phyloP scores from a whole-genome alignment of 2,888 invertebrate genomes.

The Sesia apiformis region DNA sequence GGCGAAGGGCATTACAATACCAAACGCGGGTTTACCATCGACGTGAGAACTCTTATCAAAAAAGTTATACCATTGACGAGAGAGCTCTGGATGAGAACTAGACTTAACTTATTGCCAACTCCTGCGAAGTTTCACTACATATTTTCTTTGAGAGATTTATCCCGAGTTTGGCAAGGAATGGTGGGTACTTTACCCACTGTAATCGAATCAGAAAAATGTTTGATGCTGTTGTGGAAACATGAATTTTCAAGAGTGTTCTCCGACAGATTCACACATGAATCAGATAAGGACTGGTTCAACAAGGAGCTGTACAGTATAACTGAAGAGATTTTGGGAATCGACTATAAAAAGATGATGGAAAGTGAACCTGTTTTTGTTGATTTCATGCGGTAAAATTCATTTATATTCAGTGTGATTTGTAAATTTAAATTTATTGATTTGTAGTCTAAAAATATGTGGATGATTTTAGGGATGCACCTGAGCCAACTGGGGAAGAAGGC shows the following conservation, averaged over 20 bases:
- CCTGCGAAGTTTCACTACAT: constrained; percentile 98
- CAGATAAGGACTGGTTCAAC: constrained; percentile 92
- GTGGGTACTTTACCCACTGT: constrained; percentile 93
- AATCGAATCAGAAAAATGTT: constrained; percentile 85
- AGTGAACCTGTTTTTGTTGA: constrained; percentile 92
- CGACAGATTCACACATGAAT: constrained; percentile 84
- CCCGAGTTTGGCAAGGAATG: constrained; percentile 98
- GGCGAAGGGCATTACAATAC: constrained; percentile 94
- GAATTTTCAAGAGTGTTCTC: constrained; percentile 90
- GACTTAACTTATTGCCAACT: constrained; percentile 89
- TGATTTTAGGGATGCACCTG: constrained; percentile 89
- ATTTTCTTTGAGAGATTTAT: constrained; percentile 94
- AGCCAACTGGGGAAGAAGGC: constrained; percentile 97
- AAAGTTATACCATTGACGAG: constrained; percentile 91
- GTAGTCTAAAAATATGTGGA: background rate
- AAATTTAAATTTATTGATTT: background rate
- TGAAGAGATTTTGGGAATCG: constrained; percentile 81
- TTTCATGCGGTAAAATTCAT: constrained; percentile 84
- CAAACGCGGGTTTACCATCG: constrained; percentile 89
- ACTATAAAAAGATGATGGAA: constrained; percentile 83
- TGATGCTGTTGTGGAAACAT: constrained; percentile 95
- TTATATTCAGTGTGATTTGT: background rate
- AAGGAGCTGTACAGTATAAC: constrained; percentile 81
- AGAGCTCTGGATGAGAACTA: constrained; percentile 89
- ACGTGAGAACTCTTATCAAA: constrained; percentile 86